Conservation (phyloP, 2,888 invertebrate genomes). For the Mesodorylaimus sp. region DNA sequence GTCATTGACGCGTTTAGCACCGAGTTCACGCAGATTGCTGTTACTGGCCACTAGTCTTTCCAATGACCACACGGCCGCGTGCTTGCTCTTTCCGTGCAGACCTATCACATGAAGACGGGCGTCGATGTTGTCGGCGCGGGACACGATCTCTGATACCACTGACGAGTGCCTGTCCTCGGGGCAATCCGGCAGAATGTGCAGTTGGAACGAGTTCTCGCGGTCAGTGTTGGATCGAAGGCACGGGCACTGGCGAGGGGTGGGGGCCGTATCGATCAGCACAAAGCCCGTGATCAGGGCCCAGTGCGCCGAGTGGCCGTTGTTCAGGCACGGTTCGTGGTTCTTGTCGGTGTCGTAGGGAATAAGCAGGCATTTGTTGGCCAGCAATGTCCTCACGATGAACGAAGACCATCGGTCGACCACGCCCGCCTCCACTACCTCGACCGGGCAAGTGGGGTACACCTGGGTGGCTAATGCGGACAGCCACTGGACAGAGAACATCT, state of each 20-base stretch:
- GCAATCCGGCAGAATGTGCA: neutral
- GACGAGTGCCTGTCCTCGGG: neutral
- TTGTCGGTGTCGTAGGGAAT: slow-evolving; percentile 26
- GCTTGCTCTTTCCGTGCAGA: slow-evolving; percentile 13
- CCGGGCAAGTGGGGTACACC: too few species aligned
- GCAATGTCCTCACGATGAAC: too few species aligned
- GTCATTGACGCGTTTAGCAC: slow-evolving; percentile 12
- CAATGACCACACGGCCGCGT: slow-evolving; percentile 18
- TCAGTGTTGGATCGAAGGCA: too few species aligned
- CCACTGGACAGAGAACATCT: slow-evolving; percentile 52
- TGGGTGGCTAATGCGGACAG: too few species aligned
- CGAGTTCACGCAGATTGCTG: slow-evolving; percentile 17
- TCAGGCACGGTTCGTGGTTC: slow-evolving; percentile 18
- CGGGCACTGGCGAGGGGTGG: too few species aligned
- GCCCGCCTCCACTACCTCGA: too few species aligned
- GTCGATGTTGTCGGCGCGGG: neutral
- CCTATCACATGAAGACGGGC: neutral
- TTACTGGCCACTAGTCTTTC: slow-evolving; percentile 17
- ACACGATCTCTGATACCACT: too few species aligned
- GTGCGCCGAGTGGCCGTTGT: slow-evolving; percentile 20
- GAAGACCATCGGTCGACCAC: too few species aligned
- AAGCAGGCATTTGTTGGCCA: too few species aligned
- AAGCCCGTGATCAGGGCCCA: slow-evolving; percentile 21
- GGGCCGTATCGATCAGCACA: neutral
- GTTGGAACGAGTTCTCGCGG: too few species aligned